Evolutionary conservation across 2,888 invertebrate genomes (phyloP).

Genomic region (Idaea biselata): DNA sequence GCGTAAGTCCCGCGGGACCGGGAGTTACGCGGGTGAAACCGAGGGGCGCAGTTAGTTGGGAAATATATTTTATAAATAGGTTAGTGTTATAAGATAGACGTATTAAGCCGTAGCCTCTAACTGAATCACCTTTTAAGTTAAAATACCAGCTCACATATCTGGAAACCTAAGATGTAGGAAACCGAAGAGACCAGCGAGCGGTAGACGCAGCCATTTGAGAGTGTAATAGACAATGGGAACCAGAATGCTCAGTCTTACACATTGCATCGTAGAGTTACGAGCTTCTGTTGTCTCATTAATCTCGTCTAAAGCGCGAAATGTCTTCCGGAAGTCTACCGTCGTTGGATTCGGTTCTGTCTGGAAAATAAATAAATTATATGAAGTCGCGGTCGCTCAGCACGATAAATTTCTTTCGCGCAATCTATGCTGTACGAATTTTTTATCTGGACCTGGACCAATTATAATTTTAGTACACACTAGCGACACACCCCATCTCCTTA

Average conservation of each 20-base stretch:
- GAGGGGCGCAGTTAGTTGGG: too few species aligned
- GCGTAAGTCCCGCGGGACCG: too few species aligned
- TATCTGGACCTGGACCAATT: too few species aligned
- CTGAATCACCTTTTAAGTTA: not conserved
- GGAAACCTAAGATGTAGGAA: slow-evolving; percentile 9
- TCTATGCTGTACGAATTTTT: not conserved
- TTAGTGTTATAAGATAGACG: too few species aligned
- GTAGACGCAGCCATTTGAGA: slow-evolving; percentile 36
- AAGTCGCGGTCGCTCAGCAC: too few species aligned
- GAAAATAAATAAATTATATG: slow-evolving; percentile 13
- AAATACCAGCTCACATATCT: not conserved
- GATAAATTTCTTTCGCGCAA: too few species aligned
- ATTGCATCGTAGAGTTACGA: slow-evolving; percentile 21
- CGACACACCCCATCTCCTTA: too few species aligned
- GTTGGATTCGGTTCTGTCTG: slow-evolving; percentile 36
- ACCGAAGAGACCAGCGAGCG: slow-evolving; percentile 24
- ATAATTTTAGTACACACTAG: too few species aligned
- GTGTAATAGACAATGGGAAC: slow-evolving; percentile 43
- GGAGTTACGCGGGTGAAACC: too few species aligned
- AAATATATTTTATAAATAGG: too few species aligned
- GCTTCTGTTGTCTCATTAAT: slow-evolving; percentile 21
- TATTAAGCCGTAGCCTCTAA: too few species aligned
- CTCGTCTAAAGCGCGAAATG: slow-evolving; percentile 33
- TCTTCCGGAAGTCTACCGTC: slow-evolving; percentile 43
- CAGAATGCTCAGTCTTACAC: slow-evolving; percentile 39